Evolutionary conservation across 30 jellyfish, hydroid and myxozoan genomes (phyloP).

Genomic region (Chrysaora quinquecirrha): DNA sequence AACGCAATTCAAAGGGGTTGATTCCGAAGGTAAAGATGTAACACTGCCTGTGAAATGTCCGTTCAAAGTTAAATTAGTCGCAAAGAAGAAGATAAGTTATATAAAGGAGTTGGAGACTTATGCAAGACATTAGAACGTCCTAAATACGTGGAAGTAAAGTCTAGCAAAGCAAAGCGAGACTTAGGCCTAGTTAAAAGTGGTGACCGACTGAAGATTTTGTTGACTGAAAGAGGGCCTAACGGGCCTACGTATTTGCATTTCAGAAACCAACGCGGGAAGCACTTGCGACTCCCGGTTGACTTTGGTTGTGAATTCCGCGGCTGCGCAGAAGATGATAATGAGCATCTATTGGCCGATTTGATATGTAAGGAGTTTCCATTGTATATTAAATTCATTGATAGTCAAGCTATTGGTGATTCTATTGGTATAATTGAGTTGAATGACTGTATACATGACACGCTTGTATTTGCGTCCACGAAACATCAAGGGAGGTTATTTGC

Average conservation of each 20-base stretch:
- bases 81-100: constrained; percentile 60
- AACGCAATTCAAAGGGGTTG: constrained; percentile 72
- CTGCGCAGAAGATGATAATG: constrained; percentile 56
- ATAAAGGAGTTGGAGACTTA: constrained; percentile 41
- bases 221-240: constrained; percentile 70
- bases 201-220: constrained; percentile 83
- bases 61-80: constrained; percentile 45
- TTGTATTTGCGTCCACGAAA: constrained; percentile 45
- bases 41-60: constrained; percentile 79
- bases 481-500: constrained; percentile 33
- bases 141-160: constrained; percentile 73
- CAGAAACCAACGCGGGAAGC: constrained; percentile 88
- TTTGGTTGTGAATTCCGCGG: constrained; percentile 54
- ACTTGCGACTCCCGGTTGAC: constrained; percentile 69
- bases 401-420: constrained; percentile 31
- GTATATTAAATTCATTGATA: constrained; percentile 34
- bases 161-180: constrained; percentile 37
- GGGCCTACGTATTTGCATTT: constrained; percentile 90
- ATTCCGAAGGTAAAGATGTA: constrained; percentile 59
- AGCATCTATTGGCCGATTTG: constrained; percentile 38
- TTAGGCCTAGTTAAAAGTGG: constrained; percentile 44
- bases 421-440: constrained; percentile 44
- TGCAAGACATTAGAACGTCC: constrained; percentile 77
- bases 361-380: constrained; percentile 42
- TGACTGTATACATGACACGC: constrained; percentile 27